A percentile compares a stretch with the other conserved stretches of the same genome.
Evolutionary conservation across 2,113 vertebrate species (phyloP).

Genomic region (Smithornis capensis): DNA sequence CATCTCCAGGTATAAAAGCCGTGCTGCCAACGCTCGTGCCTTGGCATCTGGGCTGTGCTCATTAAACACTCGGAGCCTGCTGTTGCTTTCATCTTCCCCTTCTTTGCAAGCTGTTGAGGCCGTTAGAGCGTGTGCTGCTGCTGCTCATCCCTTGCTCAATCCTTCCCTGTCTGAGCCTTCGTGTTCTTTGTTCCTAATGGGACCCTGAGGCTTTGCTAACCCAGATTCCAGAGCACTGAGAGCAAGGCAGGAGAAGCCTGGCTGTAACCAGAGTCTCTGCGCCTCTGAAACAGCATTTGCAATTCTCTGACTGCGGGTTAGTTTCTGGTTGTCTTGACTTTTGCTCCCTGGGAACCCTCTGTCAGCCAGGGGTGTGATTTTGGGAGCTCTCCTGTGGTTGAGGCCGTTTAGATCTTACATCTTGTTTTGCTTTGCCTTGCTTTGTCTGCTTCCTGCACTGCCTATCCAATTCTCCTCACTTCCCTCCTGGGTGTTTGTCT

Average conservation of each 20-base stretch:
- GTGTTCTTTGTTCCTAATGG: not conserved
- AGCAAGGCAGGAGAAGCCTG: not conserved
- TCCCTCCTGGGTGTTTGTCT: not conserved
- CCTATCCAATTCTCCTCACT: not conserved
- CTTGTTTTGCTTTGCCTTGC: not conserved
- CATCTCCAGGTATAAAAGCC: not conserved
- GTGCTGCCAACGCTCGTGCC: not conserved
- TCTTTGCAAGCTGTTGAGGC: not conserved
- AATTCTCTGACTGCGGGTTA: accelerated
- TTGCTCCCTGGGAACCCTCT: not conserved
- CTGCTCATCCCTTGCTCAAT: not conserved
- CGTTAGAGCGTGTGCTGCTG: not conserved
- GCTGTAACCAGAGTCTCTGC: not conserved
- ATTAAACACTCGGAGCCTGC: not conserved
- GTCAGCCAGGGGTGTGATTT: not conserved
- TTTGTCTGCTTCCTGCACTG: not conserved
- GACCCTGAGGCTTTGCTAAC: slow-evolving; percentile 55
- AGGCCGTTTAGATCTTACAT: accelerated
- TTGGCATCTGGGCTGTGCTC: not conserved
- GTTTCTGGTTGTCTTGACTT: not conserved
- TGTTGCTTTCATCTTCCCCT: not conserved
- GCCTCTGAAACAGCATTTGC: not conserved
- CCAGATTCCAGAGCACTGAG: not conserved
- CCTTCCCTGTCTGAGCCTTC: not conserved
- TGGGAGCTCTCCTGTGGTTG: accelerated